These are phyloP conservation scores for Aporophyla lueneburgensis DNA, from an alignment of 2,888 invertebrate genomes.

Conservation along the genomic window DNA sequence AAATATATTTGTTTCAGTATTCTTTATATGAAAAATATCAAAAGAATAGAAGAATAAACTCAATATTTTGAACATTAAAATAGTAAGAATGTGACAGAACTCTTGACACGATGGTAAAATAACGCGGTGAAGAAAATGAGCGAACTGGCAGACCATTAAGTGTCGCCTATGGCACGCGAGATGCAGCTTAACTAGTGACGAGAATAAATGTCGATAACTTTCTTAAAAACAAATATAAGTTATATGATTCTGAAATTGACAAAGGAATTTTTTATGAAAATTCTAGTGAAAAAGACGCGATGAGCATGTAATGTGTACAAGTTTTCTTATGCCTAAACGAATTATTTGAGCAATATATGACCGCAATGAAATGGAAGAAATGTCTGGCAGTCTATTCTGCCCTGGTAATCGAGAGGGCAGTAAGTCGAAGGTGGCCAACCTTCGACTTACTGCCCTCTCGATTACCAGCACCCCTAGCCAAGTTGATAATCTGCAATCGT, in stretches of 20 bases:
- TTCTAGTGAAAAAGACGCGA: not conserved
- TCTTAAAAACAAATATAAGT: not conserved
- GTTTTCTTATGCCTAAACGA: too few species aligned
- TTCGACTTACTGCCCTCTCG: too few species aligned
- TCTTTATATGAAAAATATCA: not conserved
- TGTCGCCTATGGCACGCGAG: conserved; percentile 78
- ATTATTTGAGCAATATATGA: too few species aligned
- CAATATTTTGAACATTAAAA: conserved; percentile 65
- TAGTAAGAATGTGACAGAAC: conserved; percentile 73
- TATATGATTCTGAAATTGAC: too few species aligned
- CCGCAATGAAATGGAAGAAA: too few species aligned
- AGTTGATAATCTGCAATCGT: too few species aligned
- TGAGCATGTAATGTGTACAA: too few species aligned
- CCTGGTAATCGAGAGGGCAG: too few species aligned
- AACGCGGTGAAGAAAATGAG: conserved; percentile 81
- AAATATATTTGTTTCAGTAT: not conserved
- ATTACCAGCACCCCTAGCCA: too few species aligned
- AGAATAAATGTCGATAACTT: conserved; percentile 37
- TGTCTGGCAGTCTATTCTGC: too few species aligned
- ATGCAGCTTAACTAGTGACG: conserved; percentile 62
- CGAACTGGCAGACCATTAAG: conserved; percentile 84
- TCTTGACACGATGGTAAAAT: conserved; percentile 82
- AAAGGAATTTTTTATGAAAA: too few species aligned
- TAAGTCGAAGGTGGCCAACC: too few species aligned
- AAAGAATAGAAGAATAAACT: conserved; percentile 18